These are phyloP conservation scores for Brachionus manjavacas DNA, from an alignment of 1,140 invertebrate species.

Conservation along the genomic window DNA sequence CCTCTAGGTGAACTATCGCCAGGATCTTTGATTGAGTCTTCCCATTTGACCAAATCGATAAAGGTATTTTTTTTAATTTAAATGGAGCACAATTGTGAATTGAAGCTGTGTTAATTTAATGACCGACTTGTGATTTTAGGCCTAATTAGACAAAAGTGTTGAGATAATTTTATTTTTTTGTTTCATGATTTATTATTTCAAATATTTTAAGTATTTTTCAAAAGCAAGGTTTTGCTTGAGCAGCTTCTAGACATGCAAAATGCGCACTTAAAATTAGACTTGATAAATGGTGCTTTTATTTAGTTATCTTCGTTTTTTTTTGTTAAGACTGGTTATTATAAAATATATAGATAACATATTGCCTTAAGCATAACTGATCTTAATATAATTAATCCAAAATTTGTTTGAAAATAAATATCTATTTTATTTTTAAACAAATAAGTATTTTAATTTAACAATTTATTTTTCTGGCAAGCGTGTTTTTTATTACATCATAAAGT, in stretches of 20 bases:
- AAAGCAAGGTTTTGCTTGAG: background rate
- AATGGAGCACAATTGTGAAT: conserved; percentile 46
- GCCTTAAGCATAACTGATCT: background rate
- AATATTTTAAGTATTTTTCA: background rate
- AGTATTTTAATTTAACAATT: background rate
- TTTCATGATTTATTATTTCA: background rate
- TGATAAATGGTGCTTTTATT: background rate
- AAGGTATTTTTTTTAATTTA: conserved; percentile 44
- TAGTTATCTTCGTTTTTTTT: background rate
- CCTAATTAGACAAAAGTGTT: conserved; percentile 41
- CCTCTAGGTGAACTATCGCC: conserved; percentile 62
- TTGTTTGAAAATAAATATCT: background rate
- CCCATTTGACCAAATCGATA: conserved; percentile 43
- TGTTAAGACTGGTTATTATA: background rate
- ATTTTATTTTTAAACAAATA: background rate
- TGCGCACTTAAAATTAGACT: background rate
- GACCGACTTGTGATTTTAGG: too few species aligned
- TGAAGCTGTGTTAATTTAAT: too few species aligned
- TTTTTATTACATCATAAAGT: background rate
- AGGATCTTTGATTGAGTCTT: conserved; percentile 60
- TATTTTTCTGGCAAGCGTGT: background rate
- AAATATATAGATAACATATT: background rate
- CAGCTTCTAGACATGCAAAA: background rate
- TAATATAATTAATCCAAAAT: background rate
- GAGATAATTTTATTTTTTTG: background rate